These are phyloP conservation scores for Himantopus leucocephalus DNA, from an alignment of 2,113 vertebrate genomes.

Conservation along the genomic window DNA sequence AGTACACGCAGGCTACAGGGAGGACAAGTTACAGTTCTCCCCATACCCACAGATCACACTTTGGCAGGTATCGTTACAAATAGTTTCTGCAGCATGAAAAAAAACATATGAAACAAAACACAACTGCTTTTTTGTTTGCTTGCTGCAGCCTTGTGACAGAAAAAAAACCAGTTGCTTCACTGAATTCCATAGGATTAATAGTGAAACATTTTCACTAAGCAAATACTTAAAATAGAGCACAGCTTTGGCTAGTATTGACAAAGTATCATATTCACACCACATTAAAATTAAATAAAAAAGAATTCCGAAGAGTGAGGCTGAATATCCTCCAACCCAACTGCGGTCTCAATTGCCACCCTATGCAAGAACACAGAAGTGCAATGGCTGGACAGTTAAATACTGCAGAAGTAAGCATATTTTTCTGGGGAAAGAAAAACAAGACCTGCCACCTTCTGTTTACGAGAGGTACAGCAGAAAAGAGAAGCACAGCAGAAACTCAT, in stretches of 20 bases:
- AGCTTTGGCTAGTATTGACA: not conserved
- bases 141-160: not conserved
- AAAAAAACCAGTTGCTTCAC: not conserved
- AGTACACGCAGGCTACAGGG: not conserved
- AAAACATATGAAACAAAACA: not conserved
- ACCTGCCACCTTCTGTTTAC: constrained; percentile 41
- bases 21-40: not conserved
- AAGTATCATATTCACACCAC: not conserved
- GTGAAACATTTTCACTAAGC: not conserved
- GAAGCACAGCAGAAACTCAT: not conserved
- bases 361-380: not conserved
- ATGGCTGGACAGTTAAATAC: not conserved
- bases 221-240: not conserved
- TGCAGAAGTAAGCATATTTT: not conserved
- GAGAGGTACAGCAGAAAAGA: not conserved
- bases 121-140: not conserved
- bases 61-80: not conserved
- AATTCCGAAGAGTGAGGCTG: not conserved
- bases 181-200: not conserved
- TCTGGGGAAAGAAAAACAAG: no score
- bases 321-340: not conserved
- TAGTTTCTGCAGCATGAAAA: not conserved
- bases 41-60: not conserved
- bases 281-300: not conserved
- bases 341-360: constrained; percentile 3